phyloP scores from a whole-genome alignment of 2,888 invertebrate species.

The Apodemia zela region DNA sequence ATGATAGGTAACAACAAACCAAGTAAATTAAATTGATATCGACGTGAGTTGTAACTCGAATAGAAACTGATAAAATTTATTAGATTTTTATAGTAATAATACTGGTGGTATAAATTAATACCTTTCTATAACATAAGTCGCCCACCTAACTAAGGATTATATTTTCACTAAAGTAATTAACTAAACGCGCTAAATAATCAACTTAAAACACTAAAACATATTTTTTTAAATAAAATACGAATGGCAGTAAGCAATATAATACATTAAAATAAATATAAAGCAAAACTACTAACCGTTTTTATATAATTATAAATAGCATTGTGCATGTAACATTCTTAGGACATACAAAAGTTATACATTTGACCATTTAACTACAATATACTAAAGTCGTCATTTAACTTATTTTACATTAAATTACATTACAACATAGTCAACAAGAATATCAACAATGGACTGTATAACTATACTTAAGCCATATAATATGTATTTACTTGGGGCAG shows the following conservation, averaged over 20 bases:
- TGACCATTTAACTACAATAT: slow-evolving; percentile 10
- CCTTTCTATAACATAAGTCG: not conserved
- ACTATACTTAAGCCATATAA: slow-evolving; percentile 53
- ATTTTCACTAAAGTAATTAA: not conserved
- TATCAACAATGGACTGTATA: slow-evolving; percentile 77
- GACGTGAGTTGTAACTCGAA: no score
- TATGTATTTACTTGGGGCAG: not conserved
- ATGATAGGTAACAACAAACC: no score
- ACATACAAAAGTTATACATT: slow-evolving; percentile 12
- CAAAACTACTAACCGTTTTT: not conserved
- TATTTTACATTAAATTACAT: slow-evolving; percentile 30
- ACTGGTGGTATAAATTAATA: not conserved
- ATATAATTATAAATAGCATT: slow-evolving; percentile 3
- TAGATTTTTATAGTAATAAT: not conserved
- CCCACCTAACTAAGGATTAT: not conserved
- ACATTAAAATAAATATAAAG: not conserved
- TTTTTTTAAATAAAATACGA: not conserved
- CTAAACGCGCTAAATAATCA: not conserved
- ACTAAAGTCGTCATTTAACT: slow-evolving; percentile 7
- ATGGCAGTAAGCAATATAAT: slow-evolving; percentile 7
- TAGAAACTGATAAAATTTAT: no score
- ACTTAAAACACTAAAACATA: not conserved
- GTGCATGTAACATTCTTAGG: slow-evolving; percentile 8
- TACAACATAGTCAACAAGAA: slow-evolving; percentile 79
- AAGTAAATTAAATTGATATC: no score